Evolutionary conservation across 1,140 invertebrate species (phyloP).

Genomic region (Euwallacea similis): DNA sequence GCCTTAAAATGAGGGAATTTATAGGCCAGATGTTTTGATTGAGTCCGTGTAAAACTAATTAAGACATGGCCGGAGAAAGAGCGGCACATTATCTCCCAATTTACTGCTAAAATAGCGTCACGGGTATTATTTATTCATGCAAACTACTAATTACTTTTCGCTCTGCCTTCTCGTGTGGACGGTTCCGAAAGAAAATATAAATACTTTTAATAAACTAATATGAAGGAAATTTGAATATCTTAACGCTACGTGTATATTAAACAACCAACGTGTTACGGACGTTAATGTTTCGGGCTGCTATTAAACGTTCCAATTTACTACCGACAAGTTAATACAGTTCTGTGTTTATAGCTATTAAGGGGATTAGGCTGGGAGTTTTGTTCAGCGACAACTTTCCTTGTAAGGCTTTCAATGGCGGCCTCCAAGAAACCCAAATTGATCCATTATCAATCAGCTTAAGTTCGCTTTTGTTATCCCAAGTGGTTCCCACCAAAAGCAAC

Average conservation of each 20-base stretch:
- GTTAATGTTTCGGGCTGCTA: slow-evolving; percentile 42
- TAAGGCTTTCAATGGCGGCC: slow-evolving; percentile 8
- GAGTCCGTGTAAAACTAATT: slow-evolving; percentile 44
- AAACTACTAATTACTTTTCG: slow-evolving; percentile 45
- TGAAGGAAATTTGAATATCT: slow-evolving; percentile 43
- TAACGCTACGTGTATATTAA: slow-evolving; percentile 47
- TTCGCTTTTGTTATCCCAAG: not conserved
- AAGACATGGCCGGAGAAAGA: slow-evolving; percentile 38
- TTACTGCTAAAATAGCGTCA: slow-evolving; percentile 43
- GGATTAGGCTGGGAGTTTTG: slow-evolving; percentile 19
- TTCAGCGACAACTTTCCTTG: slow-evolving; percentile 18
- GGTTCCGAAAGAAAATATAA: slow-evolving; percentile 38
- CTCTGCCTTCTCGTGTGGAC: slow-evolving; percentile 25
- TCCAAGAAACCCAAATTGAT: too few relatives aligned
- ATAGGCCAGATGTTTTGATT: slow-evolving; percentile 47
- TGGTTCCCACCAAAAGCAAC: too few relatives aligned
- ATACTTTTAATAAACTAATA: slow-evolving; percentile 48
- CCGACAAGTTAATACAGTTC: slow-evolving; percentile 47
- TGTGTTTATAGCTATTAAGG: slow-evolving; percentile 43
- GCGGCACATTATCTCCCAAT: slow-evolving; percentile 41
- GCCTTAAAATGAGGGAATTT: slow-evolving; percentile 22
- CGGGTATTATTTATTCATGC: slow-evolving; percentile 43
- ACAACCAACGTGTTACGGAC: slow-evolving; percentile 46
- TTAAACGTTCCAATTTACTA: slow-evolving; percentile 47
- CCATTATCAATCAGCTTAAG: too few relatives aligned